Percentiles rank a stretch among this genome's conserved stretches.
These are phyloP conservation scores for Seriola quinqueradiata DNA, from an alignment of 2,113 vertebrate species.

Conservation along the genomic window DNA sequence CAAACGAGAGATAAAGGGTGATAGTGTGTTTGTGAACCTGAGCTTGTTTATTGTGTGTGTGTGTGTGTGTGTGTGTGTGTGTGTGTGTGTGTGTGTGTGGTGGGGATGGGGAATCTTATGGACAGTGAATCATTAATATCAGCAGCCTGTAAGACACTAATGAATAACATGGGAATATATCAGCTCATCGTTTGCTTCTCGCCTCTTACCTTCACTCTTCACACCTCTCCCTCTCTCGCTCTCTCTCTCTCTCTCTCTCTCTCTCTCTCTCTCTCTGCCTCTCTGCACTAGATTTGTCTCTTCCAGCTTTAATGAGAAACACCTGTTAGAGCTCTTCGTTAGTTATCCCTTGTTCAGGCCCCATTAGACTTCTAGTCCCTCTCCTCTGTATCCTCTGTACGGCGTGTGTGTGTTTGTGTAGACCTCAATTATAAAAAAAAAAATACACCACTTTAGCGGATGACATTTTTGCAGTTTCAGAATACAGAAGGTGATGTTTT, in stretches of 20 bases:
- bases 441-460: constrained; percentile 13
- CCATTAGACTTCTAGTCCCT: constrained; percentile 59
- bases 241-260: constrained; percentile 15
- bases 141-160: constrained; percentile 75
- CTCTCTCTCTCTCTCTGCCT: constrained; percentile 30
- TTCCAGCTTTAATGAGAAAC: constrained; percentile 78
- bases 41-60: constrained; percentile 26
- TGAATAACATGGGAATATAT: constrained; percentile 78
- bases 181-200: constrained; percentile 55
- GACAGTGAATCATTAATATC: constrained; percentile 74
- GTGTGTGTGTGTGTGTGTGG: neutral
- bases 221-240: constrained; percentile 15
- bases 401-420: constrained; percentile 3
- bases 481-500: constrained; percentile 11
- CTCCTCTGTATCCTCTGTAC: constrained; percentile 14
- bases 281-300: constrained; percentile 38
- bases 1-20: neutral
- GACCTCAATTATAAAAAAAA: constrained; percentile 10
- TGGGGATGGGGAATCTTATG: constrained; percentile 34
- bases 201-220: constrained; percentile 32
- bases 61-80: neutral
- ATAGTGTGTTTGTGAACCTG: constrained; percentile 26
- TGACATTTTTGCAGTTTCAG: constrained; percentile 10
- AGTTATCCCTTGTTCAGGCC: constrained; percentile 59
- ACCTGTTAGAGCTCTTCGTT: constrained; percentile 77